Base-by-base conservation (phyloP, 2,888 invertebrate species). In the Noctua janthe region DNA sequence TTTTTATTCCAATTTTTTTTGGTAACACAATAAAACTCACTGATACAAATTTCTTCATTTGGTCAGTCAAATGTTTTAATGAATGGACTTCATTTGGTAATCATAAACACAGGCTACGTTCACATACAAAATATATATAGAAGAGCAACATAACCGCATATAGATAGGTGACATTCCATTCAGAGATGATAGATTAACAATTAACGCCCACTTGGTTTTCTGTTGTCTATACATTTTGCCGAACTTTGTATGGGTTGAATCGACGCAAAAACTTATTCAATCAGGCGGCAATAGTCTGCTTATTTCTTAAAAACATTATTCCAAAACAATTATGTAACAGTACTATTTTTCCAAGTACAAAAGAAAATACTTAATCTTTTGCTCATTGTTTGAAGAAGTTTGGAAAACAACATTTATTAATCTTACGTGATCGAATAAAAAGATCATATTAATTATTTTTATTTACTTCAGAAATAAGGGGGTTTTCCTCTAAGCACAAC, bases 141-240 rank as follows among this genome's bases (percentile, higher is more conserved):
- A 66, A 49, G 1, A 49, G 29, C 17, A 35, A 23, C 43, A 10
- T 71, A 54, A 23, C 54, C 67, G 29, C 29, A 8, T 69, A 39
- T 23, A 77, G 56, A 59, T 29, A 78, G 59, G 43, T 43, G 43
- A 43, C 13, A n/a, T 35, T 47, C 51, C 29, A 69, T 62, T 29
- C 17, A 29, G 6, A 62, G 35, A 59, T 78, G 49, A 78, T 69
- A 43, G 10, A 70, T 29, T 75, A 51, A 51, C 77, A 64, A 79
- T 79, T 70, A 69, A 79, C 78, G 29, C 78, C 79, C 35, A 77
- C 70, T 23, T 8, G 4, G 66, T 56, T n/a, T 56, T 56, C 13
- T 73, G 49, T 49, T 43, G 15, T 56, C 17, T 64, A 23, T 59
- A 29, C n/a, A 59, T 59, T 59, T 49, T 17, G 7, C 1, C 10